Base-by-base conservation (phyloP, 2,113 vertebrate genomes). In the Scophthalmus maximus region DNA sequence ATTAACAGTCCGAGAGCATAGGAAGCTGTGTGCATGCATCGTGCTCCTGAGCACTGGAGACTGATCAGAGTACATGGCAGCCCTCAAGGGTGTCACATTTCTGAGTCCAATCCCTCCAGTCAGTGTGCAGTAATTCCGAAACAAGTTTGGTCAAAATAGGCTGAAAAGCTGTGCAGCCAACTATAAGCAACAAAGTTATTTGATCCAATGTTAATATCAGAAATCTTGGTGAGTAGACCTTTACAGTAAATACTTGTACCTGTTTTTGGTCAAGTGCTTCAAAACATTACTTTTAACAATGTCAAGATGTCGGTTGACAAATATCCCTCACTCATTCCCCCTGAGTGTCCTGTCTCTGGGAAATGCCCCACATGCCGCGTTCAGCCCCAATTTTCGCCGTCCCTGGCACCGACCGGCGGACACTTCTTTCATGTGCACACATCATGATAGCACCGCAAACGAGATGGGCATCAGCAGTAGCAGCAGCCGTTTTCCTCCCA, bases 391-490 rank as follows among this genome's bases (percentile, higher is more conserved):
- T 38, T 26, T 64, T 52, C 58, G 23, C 69, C 83, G 66, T 58
- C 60, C 63, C 60, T 51, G 11, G 63, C 72, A 42, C 57, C 69
- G 46, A 42, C 57, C 69, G 46, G 65, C 60, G 59, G 68, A 63
- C 46, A 3, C 23, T 36, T 32, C 75, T 85, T 77, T 90, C 40
- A 79, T 73, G 63, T 53, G 65, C 50, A 32, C 81, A 66, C 81
- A 69, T 87, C 79, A 60, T 51, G 82, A 73, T 66, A 38, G 64
- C 62, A 17, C 30, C 65, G 5, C 82, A 90, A 90, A 92, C 90
- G 87, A 91, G 87, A 87, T 57, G 62, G 79, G 77, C 76, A 79
- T 83, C 79, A 36, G 58, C 83, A 20, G 56, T 6, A 63, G 68
- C 72, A 68, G 68, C 62, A n/a, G 76, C 42, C 18, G 42, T 18